These are phyloP conservation scores for Ochotona curzoniae DNA, from an alignment of 2,113 vertebrate genomes.

Conservation along the genomic window DNA sequence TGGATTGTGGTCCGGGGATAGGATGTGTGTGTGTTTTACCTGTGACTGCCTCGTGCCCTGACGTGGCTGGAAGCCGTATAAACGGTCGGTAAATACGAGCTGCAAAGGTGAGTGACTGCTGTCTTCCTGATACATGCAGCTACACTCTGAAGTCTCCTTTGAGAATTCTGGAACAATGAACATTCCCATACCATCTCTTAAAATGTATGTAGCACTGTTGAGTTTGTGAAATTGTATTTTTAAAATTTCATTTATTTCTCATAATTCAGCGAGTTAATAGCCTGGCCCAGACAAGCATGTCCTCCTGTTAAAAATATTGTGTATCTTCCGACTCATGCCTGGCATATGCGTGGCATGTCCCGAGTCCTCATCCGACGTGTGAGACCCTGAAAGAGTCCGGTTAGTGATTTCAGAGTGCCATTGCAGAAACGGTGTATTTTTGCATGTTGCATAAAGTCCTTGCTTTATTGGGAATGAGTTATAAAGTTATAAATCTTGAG, in stretches of 20 bases:
- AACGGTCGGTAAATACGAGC: background rate
- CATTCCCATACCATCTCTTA: background rate
- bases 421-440: constrained; percentile 48
- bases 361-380: background rate
- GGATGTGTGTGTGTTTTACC: background rate
- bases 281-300: background rate
- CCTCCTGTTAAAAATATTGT: background rate
- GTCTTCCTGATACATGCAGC: background rate
- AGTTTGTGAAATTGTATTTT: background rate
- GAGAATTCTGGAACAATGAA: constrained; percentile 5
- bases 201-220: background rate
- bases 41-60: constrained; percentile 7
- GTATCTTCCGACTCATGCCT: constrained; percentile 22
- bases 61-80: background rate
- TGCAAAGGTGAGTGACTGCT: background rate
- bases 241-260: constrained; percentile 26
- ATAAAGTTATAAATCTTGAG: constrained; percentile 34
- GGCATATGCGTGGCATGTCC: background rate
- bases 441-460: background rate
- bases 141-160: background rate
- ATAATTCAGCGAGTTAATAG: background rate
- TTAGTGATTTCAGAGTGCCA: background rate
- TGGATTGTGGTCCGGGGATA: background rate
- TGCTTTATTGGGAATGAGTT: constrained; percentile 43
- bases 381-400: background rate